Evolutionary conservation across 2,797 vertebrate genomes (phyloP), one percentile per base, ranked within the genome.

Genomic region (Lepus oiostolus): DNA sequence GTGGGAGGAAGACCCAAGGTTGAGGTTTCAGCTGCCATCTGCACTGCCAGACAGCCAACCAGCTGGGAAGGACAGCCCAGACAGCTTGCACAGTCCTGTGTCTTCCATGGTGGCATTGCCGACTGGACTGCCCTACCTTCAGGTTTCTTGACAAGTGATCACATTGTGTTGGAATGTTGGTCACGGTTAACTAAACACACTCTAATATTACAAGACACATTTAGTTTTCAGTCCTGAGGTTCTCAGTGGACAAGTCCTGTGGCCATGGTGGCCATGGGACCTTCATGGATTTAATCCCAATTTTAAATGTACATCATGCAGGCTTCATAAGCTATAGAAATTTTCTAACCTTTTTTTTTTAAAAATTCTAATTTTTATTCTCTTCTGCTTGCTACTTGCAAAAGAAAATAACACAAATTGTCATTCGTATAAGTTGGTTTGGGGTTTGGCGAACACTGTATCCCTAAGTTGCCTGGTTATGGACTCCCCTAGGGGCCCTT

Each of bases 211-310:
- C 35, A 24, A 54, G 32, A 9, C 7, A 5, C 47, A n/a, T 70
- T 32, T 28, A 8, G 16, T 91, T 50, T 91, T 38, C 35, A 65
- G 68, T 21, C 17, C 21, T 47, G 60, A 5, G 19, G n/a, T 85
- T 71, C 81, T 72, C 87, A 65, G n/a, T 35, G 13, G 35, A 86
- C 21, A 24, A n/a, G 30, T 75, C 76, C n/a, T 82, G 12, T 4
- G 60, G 50, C 60, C 7, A 26, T 17, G 3, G 28, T 24, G 17
- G 24, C 5, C 17, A 28, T 5, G 22, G 2, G 0, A 47, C 19
- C 13, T n/a, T 75, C 54, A 58, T 14, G 8, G 68, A n/a, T 60
- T 70, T 77, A 38, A 50, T 68, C 4, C n/a, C 50, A 12, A 47
- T 32, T 54, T 58, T n/a, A 38, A 76, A 12, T 28, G 35, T 75